Conservation (phyloP, 2,888 invertebrate species). For the Sminthurides aquaticus region DNA sequence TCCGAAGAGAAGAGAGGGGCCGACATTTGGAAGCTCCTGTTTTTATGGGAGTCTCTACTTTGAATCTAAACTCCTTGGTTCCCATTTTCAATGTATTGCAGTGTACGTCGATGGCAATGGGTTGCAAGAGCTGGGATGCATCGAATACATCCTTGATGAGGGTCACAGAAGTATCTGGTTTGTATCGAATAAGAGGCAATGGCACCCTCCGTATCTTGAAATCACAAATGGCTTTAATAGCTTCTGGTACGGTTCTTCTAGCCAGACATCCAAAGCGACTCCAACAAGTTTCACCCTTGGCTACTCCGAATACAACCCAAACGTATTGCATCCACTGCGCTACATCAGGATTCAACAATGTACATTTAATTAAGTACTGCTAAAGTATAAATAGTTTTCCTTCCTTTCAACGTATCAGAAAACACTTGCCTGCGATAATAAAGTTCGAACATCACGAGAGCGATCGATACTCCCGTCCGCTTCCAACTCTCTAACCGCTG, state of each 20-base stretch:
- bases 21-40: too few relatives aligned
- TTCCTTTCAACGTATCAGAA: too few relatives aligned
- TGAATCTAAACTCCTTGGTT: too few relatives aligned
- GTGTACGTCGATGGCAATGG: neutral
- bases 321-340: neutral
- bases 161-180: neutral
- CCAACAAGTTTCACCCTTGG: neutral
- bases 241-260: neutral
- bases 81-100: too few relatives aligned
- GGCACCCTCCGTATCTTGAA: neutral
- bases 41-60: too few relatives aligned
- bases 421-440: neutral
- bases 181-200: neutral
- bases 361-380: too few relatives aligned
- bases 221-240: neutral
- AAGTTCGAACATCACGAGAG: neutral
- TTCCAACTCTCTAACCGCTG: neutral
- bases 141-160: neutral
- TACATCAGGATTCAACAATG: too few relatives aligned
- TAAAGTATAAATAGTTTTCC: too few relatives aligned
- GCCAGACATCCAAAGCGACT: neutral
- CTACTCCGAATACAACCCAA: neutral
- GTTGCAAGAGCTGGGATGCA: neutral
- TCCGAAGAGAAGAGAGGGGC: too few relatives aligned
- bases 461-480: neutral